Conservation (phyloP, 1,140 invertebrate genomes). For the Microplitis demolitor region DNA sequence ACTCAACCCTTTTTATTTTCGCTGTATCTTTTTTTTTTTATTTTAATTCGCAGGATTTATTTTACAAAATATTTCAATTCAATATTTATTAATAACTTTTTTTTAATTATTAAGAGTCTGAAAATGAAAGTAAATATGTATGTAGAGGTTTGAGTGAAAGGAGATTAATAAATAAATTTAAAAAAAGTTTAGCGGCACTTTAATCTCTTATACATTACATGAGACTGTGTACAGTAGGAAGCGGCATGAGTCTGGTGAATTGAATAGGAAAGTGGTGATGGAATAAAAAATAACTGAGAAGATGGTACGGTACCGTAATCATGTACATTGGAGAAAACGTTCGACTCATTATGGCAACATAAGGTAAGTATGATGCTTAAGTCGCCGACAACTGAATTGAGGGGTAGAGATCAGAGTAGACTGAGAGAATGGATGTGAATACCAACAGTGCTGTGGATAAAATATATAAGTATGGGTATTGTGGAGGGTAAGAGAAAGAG, state of each 20-base stretch:
- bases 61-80: too few relatives aligned
- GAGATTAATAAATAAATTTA: slow-evolving; percentile 54
- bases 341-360: slow-evolving; percentile 59
- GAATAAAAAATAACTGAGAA: neutral
- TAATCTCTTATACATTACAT: slow-evolving; percentile 44
- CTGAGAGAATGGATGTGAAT: too few relatives aligned
- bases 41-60: too few relatives aligned
- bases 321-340: slow-evolving; percentile 1
- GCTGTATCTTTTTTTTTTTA: too few relatives aligned
- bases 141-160: slow-evolving; percentile 33
- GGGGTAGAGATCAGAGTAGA: too few relatives aligned
- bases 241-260: slow-evolving; percentile 41
- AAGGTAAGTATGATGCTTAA: slow-evolving; percentile 54
- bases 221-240: slow-evolving; percentile 32
- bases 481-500: slow-evolving; percentile 9
- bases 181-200: slow-evolving; percentile 51
- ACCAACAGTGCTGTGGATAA: neutral
- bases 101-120: too few relatives aligned
- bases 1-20: too few relatives aligned
- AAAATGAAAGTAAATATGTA: slow-evolving; percentile 16
- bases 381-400: slow-evolving; percentile 33
- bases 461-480: neutral
- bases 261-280: slow-evolving; percentile 5
- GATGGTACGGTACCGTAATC: neutral
- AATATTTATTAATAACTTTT: too few relatives aligned